Percentiles rank a stretch among this genome's conserved stretches.
Conservation (phyloP, 2,797 vertebrate species). For the Siniperca scherzeri region DNA sequence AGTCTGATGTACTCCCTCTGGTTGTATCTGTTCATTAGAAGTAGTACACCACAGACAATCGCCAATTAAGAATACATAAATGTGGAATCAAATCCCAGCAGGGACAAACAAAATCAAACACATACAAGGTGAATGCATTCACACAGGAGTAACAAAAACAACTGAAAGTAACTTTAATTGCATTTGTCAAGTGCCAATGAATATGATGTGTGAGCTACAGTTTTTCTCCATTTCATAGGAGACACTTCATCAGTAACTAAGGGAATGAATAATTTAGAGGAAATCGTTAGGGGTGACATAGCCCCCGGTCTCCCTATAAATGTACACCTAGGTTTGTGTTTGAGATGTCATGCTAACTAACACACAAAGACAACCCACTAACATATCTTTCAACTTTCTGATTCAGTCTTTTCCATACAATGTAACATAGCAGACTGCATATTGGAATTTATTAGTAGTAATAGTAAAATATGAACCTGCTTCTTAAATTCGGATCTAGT, state of each 20-base stretch:
- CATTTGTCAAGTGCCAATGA: background rate
- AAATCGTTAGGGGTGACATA: background rate
- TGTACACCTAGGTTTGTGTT: background rate
- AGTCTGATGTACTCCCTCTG: background rate
- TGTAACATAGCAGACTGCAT: background rate
- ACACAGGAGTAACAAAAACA: background rate
- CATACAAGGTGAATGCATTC: background rate
- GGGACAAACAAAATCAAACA: background rate
- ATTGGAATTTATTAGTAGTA: background rate
- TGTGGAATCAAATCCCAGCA: background rate
- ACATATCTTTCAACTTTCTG: background rate
- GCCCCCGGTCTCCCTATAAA: background rate
- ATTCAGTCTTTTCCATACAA: background rate
- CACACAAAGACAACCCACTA: background rate
- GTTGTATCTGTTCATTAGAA: background rate
- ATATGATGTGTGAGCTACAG: background rate
- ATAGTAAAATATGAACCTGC: background rate
- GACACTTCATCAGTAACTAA: conserved; percentile 12
- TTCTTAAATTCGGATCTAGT: conserved; percentile 16
- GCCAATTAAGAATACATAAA: background rate
- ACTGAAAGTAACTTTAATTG: background rate
- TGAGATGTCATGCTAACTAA: background rate
- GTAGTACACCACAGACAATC: background rate
- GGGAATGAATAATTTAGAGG: background rate
- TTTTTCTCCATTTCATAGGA: background rate